These are phyloP conservation scores for Rhincodon typus DNA, from an alignment of 2,797 vertebrate genomes.

Conservation along the genomic window DNA sequence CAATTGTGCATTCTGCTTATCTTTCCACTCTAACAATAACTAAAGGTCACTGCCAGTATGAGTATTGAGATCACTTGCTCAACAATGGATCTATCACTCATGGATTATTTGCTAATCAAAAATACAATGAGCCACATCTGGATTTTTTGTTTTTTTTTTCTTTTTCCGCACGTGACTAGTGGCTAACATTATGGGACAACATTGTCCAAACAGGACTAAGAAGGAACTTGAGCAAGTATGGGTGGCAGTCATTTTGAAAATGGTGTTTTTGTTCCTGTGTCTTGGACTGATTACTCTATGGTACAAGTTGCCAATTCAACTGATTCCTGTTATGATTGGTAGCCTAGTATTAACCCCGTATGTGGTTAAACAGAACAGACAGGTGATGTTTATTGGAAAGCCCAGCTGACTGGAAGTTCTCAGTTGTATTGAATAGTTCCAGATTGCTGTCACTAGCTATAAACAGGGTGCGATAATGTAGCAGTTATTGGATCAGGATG, in stretches of 20 bases:
- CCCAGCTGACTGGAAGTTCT: background rate
- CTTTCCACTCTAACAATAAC: background rate
- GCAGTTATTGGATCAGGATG: background rate
- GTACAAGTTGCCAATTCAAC: background rate
- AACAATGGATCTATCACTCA: background rate
- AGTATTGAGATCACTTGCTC: background rate
- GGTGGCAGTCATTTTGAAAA: background rate
- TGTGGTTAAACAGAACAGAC: background rate
- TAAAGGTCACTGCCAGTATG: background rate
- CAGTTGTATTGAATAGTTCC: background rate
- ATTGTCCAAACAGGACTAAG: background rate
- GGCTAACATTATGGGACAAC: background rate
- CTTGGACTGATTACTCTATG: background rate
- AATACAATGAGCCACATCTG: background rate
- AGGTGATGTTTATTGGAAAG: background rate
- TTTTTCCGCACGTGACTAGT: background rate
- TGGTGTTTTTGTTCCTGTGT: background rate
- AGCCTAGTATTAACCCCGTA: background rate
- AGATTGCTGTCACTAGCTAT: background rate
- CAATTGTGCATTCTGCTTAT: background rate
- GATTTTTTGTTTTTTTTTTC: no score
- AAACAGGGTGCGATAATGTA: background rate
- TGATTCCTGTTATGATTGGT: background rate
- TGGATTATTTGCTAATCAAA: background rate
- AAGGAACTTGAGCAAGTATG: background rate